Base-by-base conservation (phyloP, 53 echinoderm and acorn worm genomes). In the Antedon mediterranea region DNA sequence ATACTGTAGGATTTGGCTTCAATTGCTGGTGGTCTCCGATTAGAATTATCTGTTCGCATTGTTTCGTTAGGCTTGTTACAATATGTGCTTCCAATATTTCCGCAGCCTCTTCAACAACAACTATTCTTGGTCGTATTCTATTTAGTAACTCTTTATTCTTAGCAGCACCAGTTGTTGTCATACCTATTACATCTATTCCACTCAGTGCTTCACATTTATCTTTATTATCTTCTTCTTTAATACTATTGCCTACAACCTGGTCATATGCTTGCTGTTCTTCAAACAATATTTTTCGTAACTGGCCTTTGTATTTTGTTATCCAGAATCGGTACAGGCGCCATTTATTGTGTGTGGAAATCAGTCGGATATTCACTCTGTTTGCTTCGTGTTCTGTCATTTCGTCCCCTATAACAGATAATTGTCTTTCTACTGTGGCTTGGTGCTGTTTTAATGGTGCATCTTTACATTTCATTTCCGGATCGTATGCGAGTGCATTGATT, bases 11-110 rank as follows among this genome's bases (percentile, higher is more conserved):
- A 77, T 91, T 91, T 31, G 95, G 95, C 23, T 81, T 78, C 28
- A 94, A 81, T 77, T 94, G 89, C 29, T 87, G 83, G 28, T 87
- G 87, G 72, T 94, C 91, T 3, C 94, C 94, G 30, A 94, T 94
- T 74, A 94, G 80, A 43, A 94, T 91, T 28, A 94, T 83, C 74
- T 91, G 94, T 72, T 91, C 78, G 43, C 85, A 85, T 26, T 71
- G 71, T 18, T 81, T n/a, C 31, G 83, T 87, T 0, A 94, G 80
- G 27, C 89, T 75, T 26, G 89, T 89, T 15, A 89, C 37, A 6
- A 91, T 86, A 32, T 88, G 89, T 4, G 94, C 89, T 82, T 94
- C 91, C 29, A 94, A 73, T 71, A 94, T 81, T 74, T 94, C 91
- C 0, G 94, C 94, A 44, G 91, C 91, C 79, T 94, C 94, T 72